Base-by-base conservation (phyloP, 2,113 vertebrate species). In the Gallinago undulata region DNA sequence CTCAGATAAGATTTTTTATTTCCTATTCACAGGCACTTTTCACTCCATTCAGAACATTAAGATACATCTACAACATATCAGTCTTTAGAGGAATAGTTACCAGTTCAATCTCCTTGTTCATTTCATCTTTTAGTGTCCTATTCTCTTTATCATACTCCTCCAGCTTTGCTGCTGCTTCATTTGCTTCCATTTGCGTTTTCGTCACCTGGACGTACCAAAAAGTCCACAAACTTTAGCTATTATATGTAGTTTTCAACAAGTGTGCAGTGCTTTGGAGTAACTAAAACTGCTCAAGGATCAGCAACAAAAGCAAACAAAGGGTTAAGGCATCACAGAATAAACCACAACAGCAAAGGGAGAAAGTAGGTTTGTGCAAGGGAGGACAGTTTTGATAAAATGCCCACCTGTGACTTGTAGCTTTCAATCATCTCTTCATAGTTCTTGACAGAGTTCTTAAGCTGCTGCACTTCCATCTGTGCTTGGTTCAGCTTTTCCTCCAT, bases 321-420 rank as follows among this genome's bases (percentile, higher is more conserved):
- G n/a, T 67, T 86, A 86, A 74, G n/a, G 59, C 1, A 1, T 35
- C 35, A 68, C 19, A 83, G 48, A 87, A 62, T 19, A 83, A 88
- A 22, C 27, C 83, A 57, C 12, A 78, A 39, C 12, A 75, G 24
- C 22, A 21, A 87, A 45, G n/a, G 22, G 7, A 95, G 41, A 60
- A 81, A 95, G 69, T 15, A 47, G 1, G 7, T 45, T 47, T 68
- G 18, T 57, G 53, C n/a, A 59, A 84, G 33, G 48, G 27, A 15
- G 39, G 47, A 63, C 84, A 53, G 53, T 48, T 69, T 66, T 47
- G 24, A 23, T 41, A 70, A 66, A 76, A 39, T 41, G 98, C 98
- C 98, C 98, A 99, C 99, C 99, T 99, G 99, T 75, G 97, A 97
- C 80, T 98, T 99, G 74, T 99, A 99, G 91, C 95, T 98, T 96